phyloP scores from a whole-genome alignment of 2,797 vertebrate species.

The Falco naumanni region DNA sequence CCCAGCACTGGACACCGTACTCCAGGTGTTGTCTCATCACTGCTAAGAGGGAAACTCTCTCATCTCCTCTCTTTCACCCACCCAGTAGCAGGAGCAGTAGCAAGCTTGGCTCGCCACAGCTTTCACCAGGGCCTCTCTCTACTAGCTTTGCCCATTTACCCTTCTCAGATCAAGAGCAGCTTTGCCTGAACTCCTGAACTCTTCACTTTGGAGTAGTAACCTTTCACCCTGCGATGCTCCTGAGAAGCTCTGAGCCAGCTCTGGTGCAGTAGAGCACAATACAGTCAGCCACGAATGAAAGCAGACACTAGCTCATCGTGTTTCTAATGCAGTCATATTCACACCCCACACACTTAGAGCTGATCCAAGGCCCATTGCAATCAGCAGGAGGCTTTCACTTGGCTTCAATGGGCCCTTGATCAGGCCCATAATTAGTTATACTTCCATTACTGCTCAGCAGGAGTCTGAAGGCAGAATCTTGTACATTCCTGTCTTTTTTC shows the following conservation, averaged over 20 bases:
- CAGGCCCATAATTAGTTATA: conserved; percentile 38
- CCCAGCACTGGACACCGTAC: not conserved
- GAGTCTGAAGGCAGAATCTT: conserved; percentile 30
- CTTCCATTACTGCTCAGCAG: conserved; percentile 47
- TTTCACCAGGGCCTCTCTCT: not conserved
- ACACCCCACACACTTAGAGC: not conserved
- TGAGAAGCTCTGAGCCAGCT: not conserved
- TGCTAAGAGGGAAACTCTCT: not conserved
- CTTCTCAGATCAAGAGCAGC: not conserved
- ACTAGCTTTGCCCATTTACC: not conserved
- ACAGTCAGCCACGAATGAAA: not conserved
- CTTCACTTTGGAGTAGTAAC: not conserved
- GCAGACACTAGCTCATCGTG: not conserved
- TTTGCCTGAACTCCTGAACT: fast-evolving
- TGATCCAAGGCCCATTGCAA: conserved; percentile 29
- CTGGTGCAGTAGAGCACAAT: not conserved
- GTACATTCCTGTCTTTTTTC: not conserved
- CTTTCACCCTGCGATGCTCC: not conserved
- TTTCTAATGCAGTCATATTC: not conserved
- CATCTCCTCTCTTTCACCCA: not conserved
- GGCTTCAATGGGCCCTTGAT: conserved; percentile 34
- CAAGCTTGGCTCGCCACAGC: not conserved
- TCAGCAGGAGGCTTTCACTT: conserved; percentile 33
- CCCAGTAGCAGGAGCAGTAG: not conserved
- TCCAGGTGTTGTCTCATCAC: not conserved